Evolutionary conservation across 2,888 invertebrate species (phyloP), one percentile per base, ranked within the genome.

Genomic region (Rapana venosa): DNA sequence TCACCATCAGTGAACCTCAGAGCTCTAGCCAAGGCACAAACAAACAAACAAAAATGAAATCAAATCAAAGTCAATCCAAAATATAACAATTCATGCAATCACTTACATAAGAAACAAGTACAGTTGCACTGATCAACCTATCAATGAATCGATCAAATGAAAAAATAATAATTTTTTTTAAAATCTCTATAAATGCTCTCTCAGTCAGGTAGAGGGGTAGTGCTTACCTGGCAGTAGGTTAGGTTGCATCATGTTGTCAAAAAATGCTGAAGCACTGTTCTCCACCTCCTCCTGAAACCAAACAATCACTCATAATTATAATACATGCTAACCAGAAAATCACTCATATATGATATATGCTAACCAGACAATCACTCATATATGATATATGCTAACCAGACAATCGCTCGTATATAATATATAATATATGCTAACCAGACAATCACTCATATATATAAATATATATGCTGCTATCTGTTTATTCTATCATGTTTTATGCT

Each of bases 231-330:
- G 93, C 20, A 94, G 90, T 30, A 93, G 91, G 87, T 90, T 91
- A 22, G 94, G 94, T 30, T 92, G 91, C 87, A 93, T 90, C 47
- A 92, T 91, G 86, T 92, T 92, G 81, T 94, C 94, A 91, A 94
- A 94, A 90, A 95, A 94, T 32, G 92, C 92, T n/a, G 93, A 93
- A 5, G 94, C 94, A 85, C 88, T 88, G 79, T 92, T 91, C 86
- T 93, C 92, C 74, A 94, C 92, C 85, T 93, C 92, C 77, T 94
- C 93, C 94, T 94, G 91, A 15, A 92, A 93, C 13, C 1, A 35
- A 0, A 79, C 17, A 26, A 66, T n/a, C 26, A 77, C 74, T 26
- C 74, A 66, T 26, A 66, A 6, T 6, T 61, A 74, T 26, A 74
- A 74, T 74, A 22, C 26, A 74, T 74, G 26, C 26, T 47, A 32